Evolutionary conservation across 2,888 invertebrate species (phyloP).

Genomic region (Chrysodeixis includens): DNA sequence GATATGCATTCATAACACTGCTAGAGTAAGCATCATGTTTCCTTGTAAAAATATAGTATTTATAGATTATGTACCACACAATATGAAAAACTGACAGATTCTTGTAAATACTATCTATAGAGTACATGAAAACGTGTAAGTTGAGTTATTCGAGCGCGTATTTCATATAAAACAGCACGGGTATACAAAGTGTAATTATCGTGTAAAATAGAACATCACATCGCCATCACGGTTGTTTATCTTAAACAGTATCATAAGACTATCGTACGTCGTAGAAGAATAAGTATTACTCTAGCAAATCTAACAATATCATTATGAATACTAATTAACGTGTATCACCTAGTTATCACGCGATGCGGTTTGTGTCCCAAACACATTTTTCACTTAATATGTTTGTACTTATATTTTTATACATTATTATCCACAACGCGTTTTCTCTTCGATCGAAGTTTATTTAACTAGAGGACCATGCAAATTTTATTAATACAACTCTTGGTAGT

Average conservation of each 20-base stretch:
- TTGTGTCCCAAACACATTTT: constrained; percentile 36
- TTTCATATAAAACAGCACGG: background rate
- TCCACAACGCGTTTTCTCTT: constrained; percentile 9
- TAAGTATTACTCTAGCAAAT: constrained; percentile 2
- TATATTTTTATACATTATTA: constrained; percentile 22
- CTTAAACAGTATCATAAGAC: background rate
- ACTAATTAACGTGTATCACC: background rate
- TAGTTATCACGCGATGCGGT: background rate
- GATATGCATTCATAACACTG: constrained; percentile 2
- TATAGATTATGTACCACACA: background rate
- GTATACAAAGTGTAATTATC: constrained; percentile 1
- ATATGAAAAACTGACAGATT: background rate
- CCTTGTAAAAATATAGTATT: background rate
- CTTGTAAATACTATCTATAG: background rate
- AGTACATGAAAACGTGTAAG: background rate
- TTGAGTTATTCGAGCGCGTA: background rate
- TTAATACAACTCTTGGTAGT: constrained; percentile 8
- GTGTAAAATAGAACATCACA: constrained; percentile 5
- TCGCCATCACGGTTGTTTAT: background rate
- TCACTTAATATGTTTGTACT: constrained; percentile 39
- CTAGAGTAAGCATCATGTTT: constrained; percentile 4
- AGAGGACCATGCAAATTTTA: constrained; percentile 11
- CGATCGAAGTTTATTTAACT: constrained; percentile 6
- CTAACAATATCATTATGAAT: constrained; percentile 2
- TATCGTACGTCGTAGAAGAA: background rate